Base-by-base conservation (phyloP, 1,140 invertebrate species). In the Cotesia vestalis region DNA sequence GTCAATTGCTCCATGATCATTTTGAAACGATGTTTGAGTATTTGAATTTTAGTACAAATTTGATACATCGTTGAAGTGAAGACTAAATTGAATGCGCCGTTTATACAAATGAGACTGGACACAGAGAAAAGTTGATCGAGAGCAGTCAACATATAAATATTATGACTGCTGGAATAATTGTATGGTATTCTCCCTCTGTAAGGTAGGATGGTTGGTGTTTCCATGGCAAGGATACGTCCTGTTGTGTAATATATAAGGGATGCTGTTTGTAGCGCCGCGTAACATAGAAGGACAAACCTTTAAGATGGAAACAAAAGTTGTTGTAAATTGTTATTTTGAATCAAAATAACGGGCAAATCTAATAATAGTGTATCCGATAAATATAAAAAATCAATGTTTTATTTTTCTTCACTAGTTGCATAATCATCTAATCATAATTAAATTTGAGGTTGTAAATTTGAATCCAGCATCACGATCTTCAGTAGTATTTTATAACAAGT, bases 1-100 rank as follows among this genome's bases (percentile, higher is more conserved):
- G 9, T 12, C 14, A 62, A 14, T 4, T 27, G 9, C 2, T 12
- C n/a, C 5, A 62, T 12, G 36, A 27, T 38, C 11, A 62, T 5
- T 62, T 62, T 27, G 27, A 62, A 62, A 36, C 60, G 60, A 36
- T 36, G 60, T 36, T 27, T 36, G 3, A 62, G 60, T 12, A 62
- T 62, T 4, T 36, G 34, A 8, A 62, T 62, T 62, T 62, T 62
- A 6, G 60, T 35, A 36, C 60, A 62, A 62, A 62, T 62, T 62
- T 62, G 60, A 38, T 36, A 5, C 60, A 62, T 36, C 3, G 35
- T n/a, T 4, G 27, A n/a, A 12, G 60, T 27, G n/a, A 62, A 62
- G 4, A 62, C 34, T 8, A 35, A 12, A n/a, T 27, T 35, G 35
- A 62, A 62, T 4, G 60, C 60, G 0, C 12, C 60, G n/a, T 62